A percentile compares a stretch with the other conserved stretches of the same genome.
These are phyloP conservation scores for Lucilia cuprina DNA, from an alignment of 1,140 invertebrate species.

Conservation along the genomic window DNA sequence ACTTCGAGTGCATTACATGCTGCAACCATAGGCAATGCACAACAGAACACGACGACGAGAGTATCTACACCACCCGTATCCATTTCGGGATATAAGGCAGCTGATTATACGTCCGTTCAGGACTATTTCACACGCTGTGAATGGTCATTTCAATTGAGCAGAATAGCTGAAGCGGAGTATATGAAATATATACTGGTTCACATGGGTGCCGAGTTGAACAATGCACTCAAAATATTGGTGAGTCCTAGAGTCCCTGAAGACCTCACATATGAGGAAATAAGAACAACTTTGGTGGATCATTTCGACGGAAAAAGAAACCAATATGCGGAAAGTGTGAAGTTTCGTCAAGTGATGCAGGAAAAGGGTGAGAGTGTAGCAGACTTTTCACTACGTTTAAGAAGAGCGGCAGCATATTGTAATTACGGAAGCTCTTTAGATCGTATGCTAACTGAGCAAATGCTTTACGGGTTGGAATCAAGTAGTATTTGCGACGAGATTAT, in stretches of 20 bases:
- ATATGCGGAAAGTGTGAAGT: constrained; percentile 16
- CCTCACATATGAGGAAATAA: constrained; percentile 20
- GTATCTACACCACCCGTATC: neutral
- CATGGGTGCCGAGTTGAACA: constrained; percentile 17
- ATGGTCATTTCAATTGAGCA: constrained; percentile 7
- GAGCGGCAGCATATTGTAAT: neutral
- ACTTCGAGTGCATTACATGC: too few species aligned
- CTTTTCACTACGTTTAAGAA: neutral
- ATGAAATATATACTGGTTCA: constrained; percentile 15
- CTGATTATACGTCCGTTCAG: neutral
- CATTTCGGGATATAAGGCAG: constrained; percentile 17
- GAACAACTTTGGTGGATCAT: constrained; percentile 1
- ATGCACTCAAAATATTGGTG: constrained; percentile 15
- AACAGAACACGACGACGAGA: neutral
- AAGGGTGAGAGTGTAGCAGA: neutral
- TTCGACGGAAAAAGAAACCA: neutral
- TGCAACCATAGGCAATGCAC: neutral
- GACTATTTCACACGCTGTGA: constrained; percentile 24
- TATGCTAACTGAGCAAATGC: neutral
- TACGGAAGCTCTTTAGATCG: neutral
- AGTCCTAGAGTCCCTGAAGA: constrained; percentile 11
- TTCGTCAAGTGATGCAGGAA: neutral
- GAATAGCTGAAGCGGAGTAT: constrained; percentile 1
- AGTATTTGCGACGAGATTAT: neutral
- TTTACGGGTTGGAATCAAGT: neutral